phyloP scores from a whole-genome alignment of 2,797 vertebrate genomes.

The Eulemur albifrons region DNA sequence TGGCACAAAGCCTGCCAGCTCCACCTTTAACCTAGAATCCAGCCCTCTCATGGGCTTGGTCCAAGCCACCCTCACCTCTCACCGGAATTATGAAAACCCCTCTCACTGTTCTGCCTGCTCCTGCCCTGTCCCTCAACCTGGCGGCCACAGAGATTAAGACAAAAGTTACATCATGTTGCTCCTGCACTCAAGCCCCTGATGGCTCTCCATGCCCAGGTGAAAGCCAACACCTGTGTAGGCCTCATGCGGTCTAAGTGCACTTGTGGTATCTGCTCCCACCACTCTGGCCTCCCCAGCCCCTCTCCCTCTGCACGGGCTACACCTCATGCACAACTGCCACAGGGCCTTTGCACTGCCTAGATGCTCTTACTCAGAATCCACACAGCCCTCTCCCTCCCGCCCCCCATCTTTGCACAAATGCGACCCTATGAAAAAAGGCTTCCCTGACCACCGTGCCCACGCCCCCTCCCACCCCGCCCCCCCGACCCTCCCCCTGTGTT shows the following conservation, averaged over 20 bases:
- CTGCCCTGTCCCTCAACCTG: background rate
- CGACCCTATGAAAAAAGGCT: background rate
- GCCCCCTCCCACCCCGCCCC: accelerated
- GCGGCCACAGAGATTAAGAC: accelerated
- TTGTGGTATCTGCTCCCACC: accelerated
- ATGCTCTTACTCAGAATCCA: background rate
- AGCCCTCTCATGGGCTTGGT: no score
- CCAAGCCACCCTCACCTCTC: background rate
- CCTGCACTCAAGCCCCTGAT: background rate
- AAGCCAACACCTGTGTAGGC: accelerated
- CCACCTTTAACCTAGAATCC: background rate
- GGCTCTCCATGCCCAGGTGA: accelerated
- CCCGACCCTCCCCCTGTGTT: background rate
- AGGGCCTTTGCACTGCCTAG: background rate
- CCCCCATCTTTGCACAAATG: background rate
- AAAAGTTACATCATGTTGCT: accelerated
- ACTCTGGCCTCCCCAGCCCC: background rate
- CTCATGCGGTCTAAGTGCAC: accelerated
- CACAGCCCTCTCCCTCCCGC: background rate
- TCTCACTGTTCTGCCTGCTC: background rate
- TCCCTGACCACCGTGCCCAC: background rate
- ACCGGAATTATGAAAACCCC: background rate
- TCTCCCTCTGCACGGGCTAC: accelerated
- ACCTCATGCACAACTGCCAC: background rate
- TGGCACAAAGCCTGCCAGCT: background rate